These are phyloP conservation scores for Nyctalus aviator DNA, from an alignment of 2,797 vertebrate species.

Conservation along the genomic window DNA sequence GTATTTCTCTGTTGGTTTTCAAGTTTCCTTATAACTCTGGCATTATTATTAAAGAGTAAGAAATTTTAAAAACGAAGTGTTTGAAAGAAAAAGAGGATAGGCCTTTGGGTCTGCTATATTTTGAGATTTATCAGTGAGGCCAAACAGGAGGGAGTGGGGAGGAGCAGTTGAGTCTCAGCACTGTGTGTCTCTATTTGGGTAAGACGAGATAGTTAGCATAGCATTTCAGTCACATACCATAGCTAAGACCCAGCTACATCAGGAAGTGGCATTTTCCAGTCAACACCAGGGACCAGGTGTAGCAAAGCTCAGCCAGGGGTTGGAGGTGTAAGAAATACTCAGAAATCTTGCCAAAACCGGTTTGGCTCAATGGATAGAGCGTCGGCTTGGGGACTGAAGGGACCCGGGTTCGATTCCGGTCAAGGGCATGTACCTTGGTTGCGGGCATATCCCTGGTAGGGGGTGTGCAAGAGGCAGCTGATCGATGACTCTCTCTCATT, in stretches of 20 bases:
- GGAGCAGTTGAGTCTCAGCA: not conserved
- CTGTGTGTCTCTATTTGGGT: accelerated
- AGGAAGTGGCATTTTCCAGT: not conserved
- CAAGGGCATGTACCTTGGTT: too few species aligned
- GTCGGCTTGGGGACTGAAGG: too few species aligned
- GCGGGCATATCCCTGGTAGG: too few species aligned
- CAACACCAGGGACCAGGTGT: not conserved
- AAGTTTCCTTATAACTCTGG: not conserved
- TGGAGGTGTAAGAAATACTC: not conserved
- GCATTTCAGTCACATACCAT: not conserved
- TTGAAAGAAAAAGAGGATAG: conserved; percentile 18
- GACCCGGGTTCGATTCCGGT: too few species aligned
- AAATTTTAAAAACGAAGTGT: not conserved
- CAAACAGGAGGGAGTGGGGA: not conserved
- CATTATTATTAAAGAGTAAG: not conserved
- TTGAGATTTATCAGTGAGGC: not conserved
- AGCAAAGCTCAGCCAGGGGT: not conserved
- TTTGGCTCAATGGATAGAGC: too few species aligned
- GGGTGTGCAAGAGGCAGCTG: too few species aligned
- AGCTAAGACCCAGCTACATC: not conserved
- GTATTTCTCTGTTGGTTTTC: not conserved
- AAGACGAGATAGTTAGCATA: not conserved
- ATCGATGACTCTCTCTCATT: too few species aligned
- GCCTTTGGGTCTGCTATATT: not conserved
- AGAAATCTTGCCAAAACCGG: not conserved